Percentiles rank a stretch among this genome's conserved stretches.
These are phyloP conservation scores for Dasypogon diadema DNA, from an alignment of 2,888 invertebrate genomes.

Conservation along the genomic window DNA sequence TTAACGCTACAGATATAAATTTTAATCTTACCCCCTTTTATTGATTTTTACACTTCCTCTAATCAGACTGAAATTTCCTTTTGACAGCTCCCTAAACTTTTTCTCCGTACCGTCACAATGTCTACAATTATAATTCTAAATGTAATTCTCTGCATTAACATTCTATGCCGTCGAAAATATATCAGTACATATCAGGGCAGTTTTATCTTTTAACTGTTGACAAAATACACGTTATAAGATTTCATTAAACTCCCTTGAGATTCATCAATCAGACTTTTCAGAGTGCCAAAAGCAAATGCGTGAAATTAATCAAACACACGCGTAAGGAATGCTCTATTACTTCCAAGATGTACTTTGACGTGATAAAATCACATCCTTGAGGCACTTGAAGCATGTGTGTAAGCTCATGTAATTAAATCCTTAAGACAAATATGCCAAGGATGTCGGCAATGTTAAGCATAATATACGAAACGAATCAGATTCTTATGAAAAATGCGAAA, in stretches of 20 bases:
- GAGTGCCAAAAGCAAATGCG: conserved; percentile 37
- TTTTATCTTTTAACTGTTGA: conserved; percentile 1
- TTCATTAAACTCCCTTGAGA: conserved; percentile 35
- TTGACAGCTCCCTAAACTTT: too few relatives aligned
- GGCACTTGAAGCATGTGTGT: neutral
- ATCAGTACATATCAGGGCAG: neutral
- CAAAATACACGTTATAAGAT: conserved; percentile 35
- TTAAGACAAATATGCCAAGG: conserved; percentile 34
- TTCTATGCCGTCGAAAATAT: neutral
- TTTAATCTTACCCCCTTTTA: too few relatives aligned
- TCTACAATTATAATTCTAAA: neutral
- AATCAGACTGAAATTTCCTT: too few relatives aligned
- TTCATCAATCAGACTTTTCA: conserved; percentile 47
- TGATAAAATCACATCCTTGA: conserved; percentile 24
- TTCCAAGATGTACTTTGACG: conserved; percentile 12
- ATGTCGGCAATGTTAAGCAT: neutral
- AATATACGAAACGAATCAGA: conserved; percentile 33
- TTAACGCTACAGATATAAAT: too few relatives aligned
- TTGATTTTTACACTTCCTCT: too few relatives aligned
- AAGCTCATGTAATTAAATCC: conserved; percentile 28
- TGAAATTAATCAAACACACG: conserved; percentile 42
- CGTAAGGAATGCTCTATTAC: conserved; percentile 27
- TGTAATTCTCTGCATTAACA: neutral
- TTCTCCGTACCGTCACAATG: neutral
- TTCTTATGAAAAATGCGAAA: conserved; percentile 47